Evolutionary conservation across 2,888 invertebrate genomes (phyloP).

Genomic region (Thumatha senex): DNA sequence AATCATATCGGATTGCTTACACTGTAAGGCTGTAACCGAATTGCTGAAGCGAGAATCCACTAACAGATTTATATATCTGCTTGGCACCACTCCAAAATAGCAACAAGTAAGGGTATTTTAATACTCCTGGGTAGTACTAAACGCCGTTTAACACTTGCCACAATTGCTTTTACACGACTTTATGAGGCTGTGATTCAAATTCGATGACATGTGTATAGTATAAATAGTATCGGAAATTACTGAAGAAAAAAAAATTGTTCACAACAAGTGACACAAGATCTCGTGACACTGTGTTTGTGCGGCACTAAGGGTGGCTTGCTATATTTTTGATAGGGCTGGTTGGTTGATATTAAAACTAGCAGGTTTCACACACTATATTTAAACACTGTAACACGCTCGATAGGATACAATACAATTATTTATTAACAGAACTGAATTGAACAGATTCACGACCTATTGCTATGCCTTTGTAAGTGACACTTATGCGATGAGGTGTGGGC

Average conservation of each 20-base stretch:
- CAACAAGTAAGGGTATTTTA: conserved; percentile 42
- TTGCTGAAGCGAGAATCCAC: conserved; percentile 17
- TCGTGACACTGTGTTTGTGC: no score
- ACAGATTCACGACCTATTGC: no score
- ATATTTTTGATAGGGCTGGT: no score
- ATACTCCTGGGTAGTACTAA: conserved; percentile 30
- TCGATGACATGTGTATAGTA: conserved; percentile 14
- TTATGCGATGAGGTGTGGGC: no score
- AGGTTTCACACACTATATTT: no score
- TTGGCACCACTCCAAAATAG: conserved; percentile 37
- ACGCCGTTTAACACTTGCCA: conserved; percentile 29
- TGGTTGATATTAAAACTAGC: no score
- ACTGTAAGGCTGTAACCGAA: conserved; percentile 1
- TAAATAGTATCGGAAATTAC: background rate
- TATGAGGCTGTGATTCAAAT: conserved; percentile 16
- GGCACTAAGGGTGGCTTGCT: no score
- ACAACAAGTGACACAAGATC: no score
- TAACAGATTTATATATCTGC: conserved; percentile 33
- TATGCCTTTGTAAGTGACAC: no score
- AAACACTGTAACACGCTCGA: no score
- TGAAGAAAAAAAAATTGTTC: background rate
- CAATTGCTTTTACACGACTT: conserved; percentile 26
- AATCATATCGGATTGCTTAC: conserved; percentile 10
- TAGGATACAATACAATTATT: no score
- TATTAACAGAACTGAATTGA: no score